Evolutionary conservation across 2,797 vertebrate genomes (phyloP).

Genomic region (Neosilurus hyrtlii): DNA sequence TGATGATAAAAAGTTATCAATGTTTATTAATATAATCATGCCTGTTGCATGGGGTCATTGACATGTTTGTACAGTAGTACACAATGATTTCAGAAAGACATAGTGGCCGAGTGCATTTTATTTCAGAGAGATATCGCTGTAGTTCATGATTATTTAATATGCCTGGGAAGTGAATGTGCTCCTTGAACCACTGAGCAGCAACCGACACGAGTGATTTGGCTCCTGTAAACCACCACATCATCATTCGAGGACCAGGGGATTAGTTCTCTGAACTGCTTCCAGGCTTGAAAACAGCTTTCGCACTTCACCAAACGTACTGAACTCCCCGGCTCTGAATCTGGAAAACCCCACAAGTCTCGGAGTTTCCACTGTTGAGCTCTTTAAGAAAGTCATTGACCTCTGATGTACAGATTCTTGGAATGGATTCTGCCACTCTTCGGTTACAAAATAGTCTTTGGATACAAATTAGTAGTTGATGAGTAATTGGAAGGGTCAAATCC

Average conservation of each 20-base stretch:
- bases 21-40: too few relatives aligned
- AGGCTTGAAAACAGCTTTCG: not conserved
- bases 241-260: not conserved
- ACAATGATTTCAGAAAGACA: too few relatives aligned
- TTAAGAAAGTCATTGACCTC: slow-evolving; percentile 7
- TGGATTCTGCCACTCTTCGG: slow-evolving; percentile 5
- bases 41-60: too few relatives aligned
- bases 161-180: too few relatives aligned
- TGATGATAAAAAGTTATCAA: too few relatives aligned
- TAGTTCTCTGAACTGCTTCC: not conserved
- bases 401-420: not conserved
- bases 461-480: not conserved
- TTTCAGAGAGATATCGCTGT: too few relatives aligned
- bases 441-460: slow-evolving; percentile 4
- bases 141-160: too few relatives aligned
- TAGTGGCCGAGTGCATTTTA: too few relatives aligned
- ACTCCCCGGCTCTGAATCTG: not conserved
- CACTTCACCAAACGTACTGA: not conserved
- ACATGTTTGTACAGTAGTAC: too few relatives aligned
- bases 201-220: too few relatives aligned
- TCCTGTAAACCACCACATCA: not conserved
- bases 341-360: slow-evolving; percentile 10
- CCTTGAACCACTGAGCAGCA: too few relatives aligned
- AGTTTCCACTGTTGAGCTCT: slow-evolving; percentile 3
- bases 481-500: not conserved